Evolutionary conservation across 1,140 invertebrate species (phyloP).

Genomic region (Lethrus apterus): DNA sequence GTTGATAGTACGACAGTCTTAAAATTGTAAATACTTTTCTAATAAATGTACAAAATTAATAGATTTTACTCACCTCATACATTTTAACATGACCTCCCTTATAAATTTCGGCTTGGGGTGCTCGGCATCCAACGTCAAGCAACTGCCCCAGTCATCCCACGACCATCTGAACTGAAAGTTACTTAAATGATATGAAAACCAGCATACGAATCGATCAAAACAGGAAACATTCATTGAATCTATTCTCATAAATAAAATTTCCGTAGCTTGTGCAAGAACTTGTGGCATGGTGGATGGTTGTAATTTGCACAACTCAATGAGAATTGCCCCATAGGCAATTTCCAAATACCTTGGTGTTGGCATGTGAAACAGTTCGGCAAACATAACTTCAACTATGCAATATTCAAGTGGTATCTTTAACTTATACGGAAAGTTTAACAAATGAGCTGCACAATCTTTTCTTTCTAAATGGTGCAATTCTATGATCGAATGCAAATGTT

Average conservation of each 20-base stretch:
- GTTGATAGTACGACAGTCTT: conserved; percentile 91
- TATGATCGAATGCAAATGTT: conserved; percentile 91
- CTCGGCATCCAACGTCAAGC: conserved; percentile 75
- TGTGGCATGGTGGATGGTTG: conserved; percentile 96
- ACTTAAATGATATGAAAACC: conserved; percentile 98
- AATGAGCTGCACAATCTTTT: conserved; percentile 87
- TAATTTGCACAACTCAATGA: conserved; percentile 96
- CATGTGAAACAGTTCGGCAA: conserved; percentile 89
- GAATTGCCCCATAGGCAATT: conserved; percentile 89
- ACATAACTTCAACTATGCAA: conserved; percentile 96
- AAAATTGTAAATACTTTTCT: conserved; percentile 28
- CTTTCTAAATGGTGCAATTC: conserved; percentile 82
- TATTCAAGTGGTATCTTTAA: conserved; percentile 95
- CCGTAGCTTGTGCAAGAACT: conserved; percentile 94
- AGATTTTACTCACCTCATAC: conserved; percentile 69
- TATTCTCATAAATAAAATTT: conserved; percentile 91
- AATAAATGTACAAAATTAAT: conserved; percentile 6
- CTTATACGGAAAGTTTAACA: conserved; percentile 90
- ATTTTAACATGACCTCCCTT: conserved; percentile 84
- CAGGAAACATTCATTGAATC: conserved; percentile 96
- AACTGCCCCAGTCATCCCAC: conserved; percentile 93
- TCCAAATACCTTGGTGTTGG: conserved; percentile 84
- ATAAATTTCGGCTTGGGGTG: conserved; percentile 96
- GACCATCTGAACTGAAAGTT: conserved; percentile 99
- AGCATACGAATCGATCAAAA: conserved; percentile 93